These are phyloP conservation scores for Eurosta solidaginis DNA, from an alignment of 1,140 invertebrate genomes.

Conservation along the genomic window DNA sequence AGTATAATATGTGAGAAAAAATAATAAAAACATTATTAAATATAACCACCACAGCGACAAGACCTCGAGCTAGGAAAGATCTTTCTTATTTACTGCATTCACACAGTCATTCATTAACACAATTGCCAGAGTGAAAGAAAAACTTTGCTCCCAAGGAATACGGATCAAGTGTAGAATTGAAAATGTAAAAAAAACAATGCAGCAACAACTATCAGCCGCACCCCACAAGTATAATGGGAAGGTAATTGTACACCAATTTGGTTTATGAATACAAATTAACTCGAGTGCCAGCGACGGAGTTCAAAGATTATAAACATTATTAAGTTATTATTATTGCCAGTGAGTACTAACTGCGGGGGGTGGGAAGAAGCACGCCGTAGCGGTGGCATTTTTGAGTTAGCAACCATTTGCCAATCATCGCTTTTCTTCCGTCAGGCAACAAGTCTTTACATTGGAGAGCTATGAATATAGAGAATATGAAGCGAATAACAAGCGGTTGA, in stretches of 20 bases:
- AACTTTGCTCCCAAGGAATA: conserved; percentile 46
- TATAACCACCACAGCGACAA: not conserved
- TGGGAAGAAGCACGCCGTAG: too few relatives aligned
- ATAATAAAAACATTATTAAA: not conserved
- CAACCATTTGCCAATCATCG: not conserved
- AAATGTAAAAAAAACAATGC: not conserved
- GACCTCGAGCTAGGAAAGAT: not conserved
- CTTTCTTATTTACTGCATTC: not conserved
- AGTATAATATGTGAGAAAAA: not conserved
- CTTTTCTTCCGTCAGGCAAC: not conserved
- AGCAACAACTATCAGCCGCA: not conserved
- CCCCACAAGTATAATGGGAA: conserved; percentile 52
- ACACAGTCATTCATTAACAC: not conserved
- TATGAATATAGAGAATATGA: not conserved
- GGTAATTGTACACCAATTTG: conserved; percentile 60
- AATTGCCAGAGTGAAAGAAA: not conserved
- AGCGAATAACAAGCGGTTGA: not conserved
- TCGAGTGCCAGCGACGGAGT: conserved; percentile 44
- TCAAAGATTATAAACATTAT: conserved; percentile 41
- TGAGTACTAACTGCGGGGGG: not conserved
- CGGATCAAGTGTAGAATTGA: conserved; percentile 26
- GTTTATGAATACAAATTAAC: conserved; percentile 60
- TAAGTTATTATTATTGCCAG: conserved; percentile 26
- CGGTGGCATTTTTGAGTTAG: not conserved
- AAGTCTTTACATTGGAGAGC: not conserved